phyloP scores from a whole-genome alignment of 2,797 vertebrate genomes.

The Phyllotis vaccarum region DNA sequence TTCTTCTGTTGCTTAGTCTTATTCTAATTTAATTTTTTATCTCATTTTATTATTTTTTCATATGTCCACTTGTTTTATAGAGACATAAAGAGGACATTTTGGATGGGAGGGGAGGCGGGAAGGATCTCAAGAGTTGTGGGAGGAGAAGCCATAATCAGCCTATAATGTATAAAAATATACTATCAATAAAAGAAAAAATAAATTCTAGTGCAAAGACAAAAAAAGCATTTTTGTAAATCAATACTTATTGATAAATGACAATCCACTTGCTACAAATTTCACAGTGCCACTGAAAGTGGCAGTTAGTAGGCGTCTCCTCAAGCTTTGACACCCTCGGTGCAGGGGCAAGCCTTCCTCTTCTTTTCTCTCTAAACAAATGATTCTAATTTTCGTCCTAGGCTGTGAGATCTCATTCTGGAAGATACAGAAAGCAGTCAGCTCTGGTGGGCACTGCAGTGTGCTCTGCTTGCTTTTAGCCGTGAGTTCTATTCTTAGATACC shows the following conservation, averaged over 20 bases:
- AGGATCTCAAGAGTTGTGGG: neutral
- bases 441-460: neutral
- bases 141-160: neutral
- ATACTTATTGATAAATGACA: constrained; percentile 37
- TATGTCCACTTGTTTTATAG: neutral
- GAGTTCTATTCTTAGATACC: constrained; percentile 33
- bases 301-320: neutral
- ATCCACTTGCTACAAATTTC: constrained; percentile 17
- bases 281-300: constrained; percentile 30
- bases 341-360: constrained; percentile 2
- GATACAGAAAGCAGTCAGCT: neutral
- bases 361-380: constrained; percentile 25
- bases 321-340: constrained; percentile 5
- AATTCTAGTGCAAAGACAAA: neutral
- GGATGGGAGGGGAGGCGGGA: neutral
- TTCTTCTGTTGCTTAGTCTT: neutral
- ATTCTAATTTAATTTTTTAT: neutral
- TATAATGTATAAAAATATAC: neutral
- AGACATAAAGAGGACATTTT: neutral
- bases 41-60: neutral
- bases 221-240: constrained; percentile 19
- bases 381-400: neutral
- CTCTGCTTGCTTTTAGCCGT: constrained; percentile 3
- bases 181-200: neutral
- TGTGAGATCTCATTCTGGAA: constrained; percentile 12